These are phyloP conservation scores for Athene cunicularia DNA, from an alignment of 2,113 vertebrate species.

Conservation along the genomic window DNA sequence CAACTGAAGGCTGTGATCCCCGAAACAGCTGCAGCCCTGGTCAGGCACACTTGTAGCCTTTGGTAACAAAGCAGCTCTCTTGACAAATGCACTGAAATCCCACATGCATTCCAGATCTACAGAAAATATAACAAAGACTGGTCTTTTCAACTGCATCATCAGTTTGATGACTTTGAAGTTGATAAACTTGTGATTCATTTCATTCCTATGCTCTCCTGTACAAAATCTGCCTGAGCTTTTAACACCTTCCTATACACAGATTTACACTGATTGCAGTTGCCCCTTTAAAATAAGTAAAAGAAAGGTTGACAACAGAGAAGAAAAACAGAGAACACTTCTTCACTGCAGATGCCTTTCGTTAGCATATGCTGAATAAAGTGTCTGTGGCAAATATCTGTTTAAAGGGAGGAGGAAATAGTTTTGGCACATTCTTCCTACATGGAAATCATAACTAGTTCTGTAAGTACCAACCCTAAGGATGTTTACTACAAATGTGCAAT, in stretches of 20 bases:
- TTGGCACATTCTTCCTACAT: background rate
- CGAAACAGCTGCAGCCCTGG: constrained; percentile 13
- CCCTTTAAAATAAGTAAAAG: background rate
- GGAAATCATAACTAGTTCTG: background rate
- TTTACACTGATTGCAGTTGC: background rate
- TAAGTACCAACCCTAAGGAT: background rate
- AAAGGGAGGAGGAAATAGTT: background rate
- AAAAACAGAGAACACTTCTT: background rate
- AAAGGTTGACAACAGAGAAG: background rate
- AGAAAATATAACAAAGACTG: background rate
- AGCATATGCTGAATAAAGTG: background rate
- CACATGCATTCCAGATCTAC: background rate
- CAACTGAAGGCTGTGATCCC: background rate
- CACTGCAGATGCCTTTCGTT: background rate
- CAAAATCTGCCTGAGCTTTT: background rate
- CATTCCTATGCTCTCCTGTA: background rate
- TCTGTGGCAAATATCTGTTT: background rate
- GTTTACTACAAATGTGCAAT: background rate
- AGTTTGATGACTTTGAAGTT: background rate
- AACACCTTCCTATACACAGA: background rate
- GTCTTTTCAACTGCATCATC: background rate
- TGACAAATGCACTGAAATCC: background rate
- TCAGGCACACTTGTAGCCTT: background rate
- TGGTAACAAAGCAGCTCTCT: background rate
- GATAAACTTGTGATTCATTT: background rate